Percentiles rank a stretch among this genome's conserved stretches.
Conservation (phyloP, 2,888 invertebrate species). For the Petrolisthes manimaculis region DNA sequence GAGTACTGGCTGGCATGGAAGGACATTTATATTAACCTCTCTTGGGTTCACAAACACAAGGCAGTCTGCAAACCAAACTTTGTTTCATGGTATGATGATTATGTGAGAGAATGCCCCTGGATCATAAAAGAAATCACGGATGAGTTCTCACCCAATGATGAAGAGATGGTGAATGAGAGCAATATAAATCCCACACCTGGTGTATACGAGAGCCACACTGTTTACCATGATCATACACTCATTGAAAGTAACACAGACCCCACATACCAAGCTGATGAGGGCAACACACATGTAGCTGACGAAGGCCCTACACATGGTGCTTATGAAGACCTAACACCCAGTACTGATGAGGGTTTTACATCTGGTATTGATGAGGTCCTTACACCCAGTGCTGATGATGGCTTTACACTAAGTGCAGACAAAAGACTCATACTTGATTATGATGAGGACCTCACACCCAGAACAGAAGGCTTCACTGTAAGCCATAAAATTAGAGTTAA, state of each 20-base stretch:
- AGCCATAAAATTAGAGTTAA: too few relatives aligned
- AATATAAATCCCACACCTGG: neutral
- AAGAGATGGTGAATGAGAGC: neutral
- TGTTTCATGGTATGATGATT: slow-evolving; percentile 45
- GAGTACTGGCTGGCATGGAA: slow-evolving; percentile 45
- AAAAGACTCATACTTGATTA: too few relatives aligned
- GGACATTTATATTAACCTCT: slow-evolving; percentile 38
- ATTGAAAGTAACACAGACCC: too few relatives aligned
- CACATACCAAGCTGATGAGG: too few relatives aligned
- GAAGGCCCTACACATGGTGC: too few relatives aligned
- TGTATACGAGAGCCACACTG: neutral
- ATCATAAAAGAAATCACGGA: slow-evolving; percentile 35
- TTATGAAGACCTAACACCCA: neutral
- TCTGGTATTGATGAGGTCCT: too few relatives aligned
- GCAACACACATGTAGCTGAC: too few relatives aligned
- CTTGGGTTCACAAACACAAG: slow-evolving; percentile 46
- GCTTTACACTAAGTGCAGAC: too few relatives aligned
- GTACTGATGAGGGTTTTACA: too few relatives aligned
- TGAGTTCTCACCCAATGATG: slow-evolving; percentile 20
- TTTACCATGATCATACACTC: neutral
- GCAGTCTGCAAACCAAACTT: slow-evolving; percentile 22
- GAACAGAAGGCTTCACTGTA: too few relatives aligned
- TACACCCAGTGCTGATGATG: too few relatives aligned
- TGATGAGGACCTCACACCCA: too few relatives aligned
- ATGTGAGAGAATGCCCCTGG: slow-evolving; percentile 40